Base-by-base conservation (phyloP, 1,140 invertebrate genomes). In the Drusus annulatus region DNA sequence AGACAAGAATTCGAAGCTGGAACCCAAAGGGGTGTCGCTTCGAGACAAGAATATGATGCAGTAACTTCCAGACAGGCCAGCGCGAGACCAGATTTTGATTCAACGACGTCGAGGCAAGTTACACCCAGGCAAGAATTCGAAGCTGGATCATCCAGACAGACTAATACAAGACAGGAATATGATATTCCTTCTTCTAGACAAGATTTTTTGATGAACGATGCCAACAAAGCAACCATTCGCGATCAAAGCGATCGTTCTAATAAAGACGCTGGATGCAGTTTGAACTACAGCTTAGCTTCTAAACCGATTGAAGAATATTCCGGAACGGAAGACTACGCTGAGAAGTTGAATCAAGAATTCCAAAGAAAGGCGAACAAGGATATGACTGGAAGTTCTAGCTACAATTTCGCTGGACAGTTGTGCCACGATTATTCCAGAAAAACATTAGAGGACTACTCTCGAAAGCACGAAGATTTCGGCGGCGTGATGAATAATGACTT, bases 391-490 rank as follows among this genome's bases (percentile, higher is more conserved):
- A 25, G 50, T 56, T n/a, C 50, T 21, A 28, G 69, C 54, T 74
- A 74, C 51, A 56, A 19, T 28, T 74, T 28, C 13, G 69, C 23
- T 23, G 51, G 69, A 21, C 50, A 56, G 25, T n/a, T 56, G 17
- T 54, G 50, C 21, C 50, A 54, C 23, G 69, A 74, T 51, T 74
- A 74, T 56, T 74, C 69, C 17, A 52, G 69, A 25, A 74, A 74
- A 56, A 74, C 50, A 3, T 23, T 54, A 16, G 69, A 74, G 54
- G 69, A 74, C 19, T 74, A 31, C 16, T 54, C 69, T 17, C 21
- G 52, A 17, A 74, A 69, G n/a, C 36, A 45, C 15, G 60, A 63
- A 8, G 28, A 69, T 19, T 65, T 28, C 17, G 21, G 65, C 23
- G 65, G 36, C 10, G 65, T 69, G 15, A 69, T 69, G 15, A 23